Base-by-base conservation (phyloP, 2,888 invertebrate genomes). In the Phaonia tiefii region DNA sequence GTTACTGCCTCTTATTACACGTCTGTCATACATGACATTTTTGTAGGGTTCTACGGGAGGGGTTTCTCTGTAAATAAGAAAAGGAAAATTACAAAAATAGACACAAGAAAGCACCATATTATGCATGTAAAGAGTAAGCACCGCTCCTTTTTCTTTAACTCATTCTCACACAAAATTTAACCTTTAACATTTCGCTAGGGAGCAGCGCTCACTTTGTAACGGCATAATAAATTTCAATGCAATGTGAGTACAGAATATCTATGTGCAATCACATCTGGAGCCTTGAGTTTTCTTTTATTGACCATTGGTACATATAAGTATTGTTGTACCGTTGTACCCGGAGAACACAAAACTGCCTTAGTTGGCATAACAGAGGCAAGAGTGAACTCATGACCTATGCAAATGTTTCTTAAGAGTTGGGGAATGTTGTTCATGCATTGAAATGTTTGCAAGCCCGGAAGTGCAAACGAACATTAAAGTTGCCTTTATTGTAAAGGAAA, bases 21-120 rank as follows among this genome's bases (percentile, higher is more conserved):
- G 93, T 87, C 95, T 94, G 89, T 98, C 98, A 91, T 94, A 96
- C 97, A 97, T 98, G 88, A 98, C 92, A 92, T 98, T 98, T 87
- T 94, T 93, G 90, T 94, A 95, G 10, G 93, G 92, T 86, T 89
- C 89, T 46, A 85, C 84, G 67, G 87, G 87, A 67, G 87, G 87
- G 71, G 86, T 82, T 84, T 90, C 89, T 77, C 90, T 90, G 84
- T 15, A 87, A 87, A 54, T 44, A 83, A 65, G 82, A 26, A 77
- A 15, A 73, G 72, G 69, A 79, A n/a, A n/a, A n/a, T n/a, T n/a
- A n/a, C n/a, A n/a, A n/a, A n/a, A 65, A 58, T 71, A 75, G 65
- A 42, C 39, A 70, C 13, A 71, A 66, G 72, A 49, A n/a, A 49
- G 58, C 8, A 31, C 3, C 31, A 31, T 31, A 31, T 31, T 31